A percentile compares a stretch with the other conserved stretches of the same genome.
Conservation (phyloP, 2,113 vertebrate genomes). For the Cnemophilus loriae region DNA sequence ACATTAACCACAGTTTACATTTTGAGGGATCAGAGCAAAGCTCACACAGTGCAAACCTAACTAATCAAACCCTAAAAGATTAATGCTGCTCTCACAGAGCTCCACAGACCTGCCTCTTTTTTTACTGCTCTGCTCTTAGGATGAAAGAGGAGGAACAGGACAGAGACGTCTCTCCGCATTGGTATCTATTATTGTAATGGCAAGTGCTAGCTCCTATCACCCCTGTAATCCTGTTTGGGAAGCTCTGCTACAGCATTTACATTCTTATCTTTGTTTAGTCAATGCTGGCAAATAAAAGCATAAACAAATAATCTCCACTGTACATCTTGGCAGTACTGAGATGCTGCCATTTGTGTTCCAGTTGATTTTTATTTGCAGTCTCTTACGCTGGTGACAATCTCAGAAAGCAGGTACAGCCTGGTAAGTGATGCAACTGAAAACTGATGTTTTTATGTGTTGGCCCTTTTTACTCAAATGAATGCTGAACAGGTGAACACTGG, state of each 20-base stretch:
- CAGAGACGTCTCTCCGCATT: not conserved
- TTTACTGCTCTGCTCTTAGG: not conserved
- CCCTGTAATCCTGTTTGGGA: not conserved
- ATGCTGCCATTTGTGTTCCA: not conserved
- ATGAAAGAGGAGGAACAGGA: not conserved
- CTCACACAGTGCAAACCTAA: not conserved
- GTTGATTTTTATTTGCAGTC: not conserved
- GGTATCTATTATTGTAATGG: not conserved
- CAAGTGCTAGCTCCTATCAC: not conserved
- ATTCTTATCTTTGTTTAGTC: slow-evolving; percentile 19
- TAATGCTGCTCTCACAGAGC: not conserved
- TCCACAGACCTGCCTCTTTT: not conserved
- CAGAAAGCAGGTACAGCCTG: not conserved
- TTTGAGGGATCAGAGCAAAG: not conserved
- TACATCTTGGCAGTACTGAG: not conserved
- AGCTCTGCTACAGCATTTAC: not conserved
- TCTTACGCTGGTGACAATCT: not conserved
- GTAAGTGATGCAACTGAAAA: not conserved
- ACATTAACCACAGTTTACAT: not conserved
- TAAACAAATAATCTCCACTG: slow-evolving; percentile 13
- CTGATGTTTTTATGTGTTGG: not conserved
- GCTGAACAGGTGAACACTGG: not conserved
- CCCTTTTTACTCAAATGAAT: not conserved
- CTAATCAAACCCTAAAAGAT: not conserved
- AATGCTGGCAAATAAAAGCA: slow-evolving; percentile 10